These are phyloP conservation scores for Tenualosa ilisha DNA, from an alignment of 2,797 vertebrate genomes.

Conservation along the genomic window DNA sequence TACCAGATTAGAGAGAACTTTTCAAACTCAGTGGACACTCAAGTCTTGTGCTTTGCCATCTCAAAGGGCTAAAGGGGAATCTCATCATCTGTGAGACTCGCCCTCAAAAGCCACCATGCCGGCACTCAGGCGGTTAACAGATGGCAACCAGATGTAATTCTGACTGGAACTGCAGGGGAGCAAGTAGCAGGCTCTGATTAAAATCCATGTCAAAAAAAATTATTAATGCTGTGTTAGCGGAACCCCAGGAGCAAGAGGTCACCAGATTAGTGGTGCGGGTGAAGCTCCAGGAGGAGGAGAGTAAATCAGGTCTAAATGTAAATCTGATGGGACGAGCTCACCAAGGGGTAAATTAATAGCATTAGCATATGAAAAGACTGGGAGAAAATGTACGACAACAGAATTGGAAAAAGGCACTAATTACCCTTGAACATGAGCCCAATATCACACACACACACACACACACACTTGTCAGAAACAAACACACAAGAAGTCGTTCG, in stretches of 20 bases:
- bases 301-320: slow-evolving; percentile 65
- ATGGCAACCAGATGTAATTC: slow-evolving; percentile 8
- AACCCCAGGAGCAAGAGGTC: slow-evolving; percentile 53
- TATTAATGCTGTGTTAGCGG: slow-evolving; percentile 15
- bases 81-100: neutral
- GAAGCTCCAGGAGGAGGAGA: slow-evolving; percentile 49
- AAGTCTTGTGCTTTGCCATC: no score
- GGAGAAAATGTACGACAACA: slow-evolving; percentile 51
- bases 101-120: neutral
- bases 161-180: neutral
- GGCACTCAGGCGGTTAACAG: neutral
- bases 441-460: slow-evolving; percentile 34
- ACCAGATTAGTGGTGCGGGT: slow-evolving; percentile 64
- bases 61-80: neutral
- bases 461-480: neutral
- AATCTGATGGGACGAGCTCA: slow-evolving; percentile 69
- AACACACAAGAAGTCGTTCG: neutral
- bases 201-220: slow-evolving; percentile 19
- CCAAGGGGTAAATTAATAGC: slow-evolving; percentile 63
- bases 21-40: neutral
- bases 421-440: slow-evolving; percentile 60
- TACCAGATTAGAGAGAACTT: neutral
- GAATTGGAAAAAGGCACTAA: slow-evolving; percentile 56
- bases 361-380: slow-evolving; percentile 70
- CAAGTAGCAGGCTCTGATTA: slow-evolving; percentile 5